These are phyloP conservation scores for Scyliorhinus canicula DNA, from an alignment of 2,797 vertebrate species.

Conservation along the genomic window DNA sequence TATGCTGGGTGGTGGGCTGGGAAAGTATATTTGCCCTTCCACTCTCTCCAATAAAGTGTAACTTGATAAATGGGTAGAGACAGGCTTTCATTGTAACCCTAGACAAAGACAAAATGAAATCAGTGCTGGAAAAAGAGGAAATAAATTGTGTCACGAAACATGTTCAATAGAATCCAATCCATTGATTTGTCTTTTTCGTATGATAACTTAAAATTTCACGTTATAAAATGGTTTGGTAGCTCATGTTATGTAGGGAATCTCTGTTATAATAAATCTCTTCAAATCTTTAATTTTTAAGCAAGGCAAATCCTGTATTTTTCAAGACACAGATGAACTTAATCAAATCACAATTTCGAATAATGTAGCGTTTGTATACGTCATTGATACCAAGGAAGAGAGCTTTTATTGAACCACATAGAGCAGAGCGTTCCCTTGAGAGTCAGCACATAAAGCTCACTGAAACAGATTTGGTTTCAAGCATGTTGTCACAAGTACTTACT, in stretches of 20 bases:
- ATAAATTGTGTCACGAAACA: no score
- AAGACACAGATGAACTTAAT: neutral
- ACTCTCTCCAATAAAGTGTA: neutral
- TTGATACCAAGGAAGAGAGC: neutral
- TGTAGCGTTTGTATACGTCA: neutral
- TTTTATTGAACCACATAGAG: neutral
- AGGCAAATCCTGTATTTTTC: neutral
- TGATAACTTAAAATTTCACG: no score
- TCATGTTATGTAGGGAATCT: no score
- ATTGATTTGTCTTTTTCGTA: no score
- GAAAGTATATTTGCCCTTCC: neutral
- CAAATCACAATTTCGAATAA: neutral
- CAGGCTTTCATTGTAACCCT: neutral
- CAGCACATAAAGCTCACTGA: neutral
- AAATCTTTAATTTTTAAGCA: neutral
- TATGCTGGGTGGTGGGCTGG: no score
- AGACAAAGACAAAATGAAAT: no score
- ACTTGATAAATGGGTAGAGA: neutral
- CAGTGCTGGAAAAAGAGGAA: no score
- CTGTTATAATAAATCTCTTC: neutral
- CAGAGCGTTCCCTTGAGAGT: neutral
- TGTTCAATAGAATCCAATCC: no score
- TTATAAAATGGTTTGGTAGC: no score
- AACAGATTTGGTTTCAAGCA: neutral
- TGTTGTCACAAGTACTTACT: neutral